Base-by-base conservation (phyloP, 1,140 invertebrate species). In the Acyrthosiphon pisum region DNA sequence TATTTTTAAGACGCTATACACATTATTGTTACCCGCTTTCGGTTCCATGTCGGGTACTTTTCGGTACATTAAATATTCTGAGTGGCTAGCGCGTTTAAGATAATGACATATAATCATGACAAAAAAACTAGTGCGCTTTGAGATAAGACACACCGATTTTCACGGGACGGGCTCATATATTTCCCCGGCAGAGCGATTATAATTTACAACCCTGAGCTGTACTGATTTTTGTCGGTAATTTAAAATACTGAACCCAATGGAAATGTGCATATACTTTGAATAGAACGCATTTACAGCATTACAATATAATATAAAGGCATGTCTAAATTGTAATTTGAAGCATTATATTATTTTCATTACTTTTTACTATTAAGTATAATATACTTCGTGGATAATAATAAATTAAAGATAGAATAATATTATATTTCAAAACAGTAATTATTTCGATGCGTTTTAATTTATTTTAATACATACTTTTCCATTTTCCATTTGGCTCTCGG, bases 71-170 rank as follows among this genome's bases (percentile, higher is more conserved):
- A 44, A 84, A 84, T 84, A 84, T 84, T 84, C 23, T 23, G 23
- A 84, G 83, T 84, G 83, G 83, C 83, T 84, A 37, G 41, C 81
- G 81, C 83, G 37, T 26, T 87, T 87, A 87, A 87, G 84, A 48
- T 87, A 87, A 87, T 87, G 44, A 48, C 84, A 87, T 41, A 41
- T 41, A 26, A 84, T 84, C 83, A 84, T 4, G 41, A 84, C 83
- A 46, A 48, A 87, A 87, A 87, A 44, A 87, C 44, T 86, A 86
- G 84, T 46, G 84, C 84, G 23, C 26, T 46, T 87, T 46, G 44
- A 48, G 44, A 87, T 87, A 46, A n/a, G n/a, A 48, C 84, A 35
- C 30, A 44, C 30, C 84, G 44, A 87, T 87, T 87, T 87, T n/a
- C 84, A 23, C 26, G 6, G 30, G 44, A 87, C 44, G 44, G 44